Base-by-base conservation (phyloP, 2,113 vertebrate genomes). In the Colossoma macropomum region DNA sequence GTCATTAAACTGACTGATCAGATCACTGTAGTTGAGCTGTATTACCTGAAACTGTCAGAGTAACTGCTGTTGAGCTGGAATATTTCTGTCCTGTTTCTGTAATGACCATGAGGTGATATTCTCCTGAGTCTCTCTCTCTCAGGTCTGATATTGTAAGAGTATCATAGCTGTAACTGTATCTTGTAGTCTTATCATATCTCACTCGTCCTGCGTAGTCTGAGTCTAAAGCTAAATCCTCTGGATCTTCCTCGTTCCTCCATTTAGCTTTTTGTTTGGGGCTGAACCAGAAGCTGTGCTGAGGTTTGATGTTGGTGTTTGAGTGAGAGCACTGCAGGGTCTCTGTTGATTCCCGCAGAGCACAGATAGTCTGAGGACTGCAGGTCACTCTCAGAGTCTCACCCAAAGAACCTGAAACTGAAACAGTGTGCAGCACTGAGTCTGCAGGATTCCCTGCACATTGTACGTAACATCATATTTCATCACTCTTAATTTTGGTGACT, bases 261-360 rank as follows among this genome's bases (percentile, higher is more conserved):
- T 56, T 56, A 56, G 6, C 21, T 56, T 8, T 56, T 23, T 56
- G 54, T 56, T 56, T 56, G 54, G 54, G 4, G 54, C 23, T 81
- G 59, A 81, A 75, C 79, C 80, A 82, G 60, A 75, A 75, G 28
- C 0, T 21, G 27, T 56, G 54, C 54, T 23, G 54, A 56, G 28
- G n/a, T 82, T n/a, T 75, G 62, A 21, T 23, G 28, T 0, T 68
- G 28, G 0, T 68, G 12, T 45, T 5, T 6, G 0, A 45, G 68
- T 66, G 56, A 66, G 0, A 30, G 9, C 56, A 84, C n/a, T 0
- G 4, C 30, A 84, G 21, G 23, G 30, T 17, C 69, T 59, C 59
- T 17, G 48, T 1, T 21, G 28, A 16, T 48, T 21, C 82, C 59
- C 23, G 48, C n/a, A 56, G 15, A 54, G 76, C 69, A 73, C 82